Conservation (phyloP, 23 tunicate genomes). For the Trididemnum clinides region DNA sequence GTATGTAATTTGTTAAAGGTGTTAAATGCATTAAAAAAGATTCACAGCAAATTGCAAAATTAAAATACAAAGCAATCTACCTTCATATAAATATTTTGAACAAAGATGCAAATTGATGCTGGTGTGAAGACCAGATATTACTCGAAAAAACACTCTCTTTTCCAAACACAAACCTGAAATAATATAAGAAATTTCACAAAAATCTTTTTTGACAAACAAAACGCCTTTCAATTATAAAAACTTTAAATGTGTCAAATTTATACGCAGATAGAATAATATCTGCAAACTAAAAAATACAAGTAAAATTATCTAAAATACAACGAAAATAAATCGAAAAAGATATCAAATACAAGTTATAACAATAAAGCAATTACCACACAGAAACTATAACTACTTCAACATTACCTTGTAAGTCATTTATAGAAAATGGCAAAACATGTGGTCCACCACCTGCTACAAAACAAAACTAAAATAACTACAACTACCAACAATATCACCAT, state of each 20-base stretch:
- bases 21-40: too few relatives aligned
- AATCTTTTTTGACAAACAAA: too few relatives aligned
- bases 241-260: too few relatives aligned
- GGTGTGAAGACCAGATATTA: slow-evolving; percentile 91
- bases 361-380: slow-evolving; percentile 89
- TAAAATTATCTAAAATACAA: too few relatives aligned
- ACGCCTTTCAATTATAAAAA: too few relatives aligned
- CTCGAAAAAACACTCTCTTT: slow-evolving; percentile 91
- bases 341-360: slow-evolving; percentile 86
- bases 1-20: too few relatives aligned
- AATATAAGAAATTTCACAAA: not conserved
- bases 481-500: not conserved
- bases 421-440: not conserved
- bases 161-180: slow-evolving; percentile 88
- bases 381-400: slow-evolving; percentile 43
- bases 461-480: not conserved
- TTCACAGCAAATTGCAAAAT: too few relatives aligned
- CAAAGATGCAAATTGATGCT: slow-evolving; percentile 85
- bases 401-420: slow-evolving; percentile 19
- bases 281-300: too few relatives aligned
- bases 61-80: slow-evolving; percentile 38
- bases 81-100: slow-evolving; percentile 80
- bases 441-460: slow-evolving; percentile 20
- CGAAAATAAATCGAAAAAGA: too few relatives aligned
- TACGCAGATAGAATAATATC: too few relatives aligned